phyloP scores from a whole-genome alignment of 2,888 invertebrate species.

The Hyposoter didymator region DNA sequence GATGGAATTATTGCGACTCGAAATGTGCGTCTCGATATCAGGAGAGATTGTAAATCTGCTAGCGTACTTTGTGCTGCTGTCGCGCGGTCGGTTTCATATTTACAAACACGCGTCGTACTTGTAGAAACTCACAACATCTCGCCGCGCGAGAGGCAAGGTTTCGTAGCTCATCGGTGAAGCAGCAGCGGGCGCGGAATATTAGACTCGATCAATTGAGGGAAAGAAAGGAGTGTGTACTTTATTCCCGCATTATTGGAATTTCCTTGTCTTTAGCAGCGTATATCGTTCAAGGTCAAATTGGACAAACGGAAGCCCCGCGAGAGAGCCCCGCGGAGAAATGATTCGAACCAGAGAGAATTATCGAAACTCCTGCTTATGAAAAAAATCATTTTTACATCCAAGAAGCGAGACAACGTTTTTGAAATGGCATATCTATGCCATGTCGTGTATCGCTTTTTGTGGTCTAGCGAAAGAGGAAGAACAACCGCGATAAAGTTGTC shows the following conservation, averaged over 20 bases:
- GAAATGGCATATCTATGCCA: conserved; percentile 33
- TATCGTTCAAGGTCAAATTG: conserved; percentile 33
- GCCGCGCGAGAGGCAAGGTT: not conserved
- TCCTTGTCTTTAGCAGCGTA: too few species aligned
- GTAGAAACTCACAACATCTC: conserved; percentile 5
- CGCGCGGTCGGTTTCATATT: conserved; percentile 8
- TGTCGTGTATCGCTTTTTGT: too few species aligned
- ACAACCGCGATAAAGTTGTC: not conserved
- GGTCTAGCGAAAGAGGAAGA: too few species aligned
- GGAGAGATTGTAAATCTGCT: too few species aligned
- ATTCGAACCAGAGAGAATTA: conserved; percentile 18
- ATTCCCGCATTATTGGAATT: too few species aligned
- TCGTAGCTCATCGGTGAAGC: not conserved
- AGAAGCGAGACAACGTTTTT: conserved; percentile 38
- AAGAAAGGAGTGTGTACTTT: too few species aligned
- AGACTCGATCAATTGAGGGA: too few species aligned
- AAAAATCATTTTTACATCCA: not conserved
- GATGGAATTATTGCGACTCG: not conserved
- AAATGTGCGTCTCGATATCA: not conserved
- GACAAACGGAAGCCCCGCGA: conserved; percentile 46
- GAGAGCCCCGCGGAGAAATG: conserved; percentile 8
- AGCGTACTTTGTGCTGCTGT: not conserved
- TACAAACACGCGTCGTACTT: conserved; percentile 21
- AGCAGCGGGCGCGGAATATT: too few species aligned
- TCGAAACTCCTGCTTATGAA: not conserved